Evolutionary conservation across 35 echinoderm and acorn worm species (phyloP).

Genomic region (Diadema setosum): DNA sequence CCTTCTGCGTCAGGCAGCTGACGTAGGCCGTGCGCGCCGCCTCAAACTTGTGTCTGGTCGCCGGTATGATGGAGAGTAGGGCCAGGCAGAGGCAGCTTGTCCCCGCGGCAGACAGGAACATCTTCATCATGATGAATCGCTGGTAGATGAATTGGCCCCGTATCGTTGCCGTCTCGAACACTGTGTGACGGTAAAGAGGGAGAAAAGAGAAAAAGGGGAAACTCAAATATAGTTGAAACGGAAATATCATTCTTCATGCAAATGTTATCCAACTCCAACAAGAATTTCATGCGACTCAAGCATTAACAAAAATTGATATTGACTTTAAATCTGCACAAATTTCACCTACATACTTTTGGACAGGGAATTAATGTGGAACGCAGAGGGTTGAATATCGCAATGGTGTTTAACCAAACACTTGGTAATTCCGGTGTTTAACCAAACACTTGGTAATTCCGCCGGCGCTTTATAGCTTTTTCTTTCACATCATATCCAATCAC

Average conservation of each 20-base stretch:
- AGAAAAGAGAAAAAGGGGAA: background rate
- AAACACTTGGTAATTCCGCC: too few species aligned
- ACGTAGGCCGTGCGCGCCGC: background rate
- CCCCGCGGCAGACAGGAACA: slow-evolving; percentile 50
- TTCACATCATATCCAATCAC: too few species aligned
- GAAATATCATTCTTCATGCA: background rate
- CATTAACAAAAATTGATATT: too few species aligned
- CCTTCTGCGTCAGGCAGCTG: slow-evolving; percentile 38
- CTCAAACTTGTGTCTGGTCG: slow-evolving; percentile 8
- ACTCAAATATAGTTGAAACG: background rate
- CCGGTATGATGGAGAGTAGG: slow-evolving; percentile 34
- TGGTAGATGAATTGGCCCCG: slow-evolving; percentile 65
- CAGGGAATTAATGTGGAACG: too few species aligned
- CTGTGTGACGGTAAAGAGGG: background rate
- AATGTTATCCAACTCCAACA: too few species aligned
- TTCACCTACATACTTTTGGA: too few species aligned
- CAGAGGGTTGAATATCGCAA: too few species aligned
- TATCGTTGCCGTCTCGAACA: slow-evolving; percentile 59
- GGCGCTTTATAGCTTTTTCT: too few species aligned
- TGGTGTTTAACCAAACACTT: too few species aligned
- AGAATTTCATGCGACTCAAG: too few species aligned
- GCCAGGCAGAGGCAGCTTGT: slow-evolving; percentile 29
- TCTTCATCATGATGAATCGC: slow-evolving; percentile 70
- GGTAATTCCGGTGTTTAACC: too few species aligned
- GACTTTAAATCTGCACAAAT: too few species aligned